Evolutionary conservation across 2,113 vertebrate species (phyloP).

Genomic region (Eulemur rufifrons): DNA sequence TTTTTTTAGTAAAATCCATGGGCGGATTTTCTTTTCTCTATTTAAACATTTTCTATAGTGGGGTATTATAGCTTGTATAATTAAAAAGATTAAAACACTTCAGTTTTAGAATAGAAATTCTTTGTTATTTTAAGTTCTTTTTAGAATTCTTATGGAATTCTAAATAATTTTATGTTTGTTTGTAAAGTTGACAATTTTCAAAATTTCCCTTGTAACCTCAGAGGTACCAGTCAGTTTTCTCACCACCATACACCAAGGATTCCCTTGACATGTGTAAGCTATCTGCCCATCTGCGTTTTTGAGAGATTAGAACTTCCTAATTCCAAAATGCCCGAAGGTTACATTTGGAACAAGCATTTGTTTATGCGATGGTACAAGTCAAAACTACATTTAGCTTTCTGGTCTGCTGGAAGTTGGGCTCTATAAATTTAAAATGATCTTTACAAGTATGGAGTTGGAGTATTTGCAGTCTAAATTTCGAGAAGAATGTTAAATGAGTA

Average conservation of each 20-base stretch:
- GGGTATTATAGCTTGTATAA: not conserved
- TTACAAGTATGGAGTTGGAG: not conserved
- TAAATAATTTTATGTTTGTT: not conserved
- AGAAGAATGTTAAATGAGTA: slow-evolving; percentile 47
- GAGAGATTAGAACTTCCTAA: slow-evolving; percentile 39
- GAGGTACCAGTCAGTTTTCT: not conserved
- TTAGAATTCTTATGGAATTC: slow-evolving; percentile 5
- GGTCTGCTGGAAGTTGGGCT: slow-evolving; percentile 9
- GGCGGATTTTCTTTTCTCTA: not conserved
- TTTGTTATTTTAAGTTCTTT: not conserved
- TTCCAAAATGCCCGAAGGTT: slow-evolving; percentile 41
- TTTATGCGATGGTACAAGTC: not conserved
- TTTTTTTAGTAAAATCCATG: not conserved
- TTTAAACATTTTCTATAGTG: slow-evolving; percentile 1
- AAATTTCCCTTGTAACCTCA: slow-evolving; percentile 40
- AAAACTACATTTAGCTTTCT: slow-evolving; percentile 1
- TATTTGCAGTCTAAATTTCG: not conserved
- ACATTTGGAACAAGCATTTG: slow-evolving; percentile 35
- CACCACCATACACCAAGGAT: not conserved
- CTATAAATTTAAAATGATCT: slow-evolving; percentile 34
- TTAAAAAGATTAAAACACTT: not conserved
- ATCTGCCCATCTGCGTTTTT: not conserved
- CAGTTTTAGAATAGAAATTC: not conserved
- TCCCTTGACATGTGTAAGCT: not conserved
- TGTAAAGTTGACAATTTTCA: slow-evolving; percentile 10